phyloP scores from a whole-genome alignment of 2,113 vertebrate genomes.

The Oxyura jamaicensis region DNA sequence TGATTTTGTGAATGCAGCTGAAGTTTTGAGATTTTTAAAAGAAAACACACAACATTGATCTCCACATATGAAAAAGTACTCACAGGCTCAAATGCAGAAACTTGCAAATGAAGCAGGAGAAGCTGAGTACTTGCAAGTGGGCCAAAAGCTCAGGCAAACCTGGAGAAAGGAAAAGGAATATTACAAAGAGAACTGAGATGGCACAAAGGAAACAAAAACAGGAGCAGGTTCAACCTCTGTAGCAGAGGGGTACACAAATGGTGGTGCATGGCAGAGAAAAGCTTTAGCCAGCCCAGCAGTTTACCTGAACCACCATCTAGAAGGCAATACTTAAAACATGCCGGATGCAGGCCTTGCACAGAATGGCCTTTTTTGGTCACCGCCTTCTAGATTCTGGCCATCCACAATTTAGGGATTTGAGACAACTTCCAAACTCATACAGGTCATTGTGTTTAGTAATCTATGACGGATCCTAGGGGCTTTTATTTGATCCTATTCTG shows the following conservation, averaged over 20 bases:
- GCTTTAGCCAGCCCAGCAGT: background rate
- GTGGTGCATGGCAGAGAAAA: background rate
- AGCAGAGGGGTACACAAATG: background rate
- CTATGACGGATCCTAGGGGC: background rate
- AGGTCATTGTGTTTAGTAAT: background rate
- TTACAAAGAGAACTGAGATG: background rate
- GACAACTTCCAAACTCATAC: background rate
- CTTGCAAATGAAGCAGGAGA: background rate
- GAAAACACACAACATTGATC: background rate
- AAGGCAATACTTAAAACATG: background rate
- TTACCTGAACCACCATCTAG: background rate
- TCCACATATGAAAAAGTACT: background rate
- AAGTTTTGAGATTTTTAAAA: background rate
- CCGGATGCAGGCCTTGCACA: accelerated
- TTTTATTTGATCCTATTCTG: background rate
- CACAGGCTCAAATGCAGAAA: background rate
- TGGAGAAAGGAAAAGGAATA: background rate
- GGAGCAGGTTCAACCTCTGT: background rate
- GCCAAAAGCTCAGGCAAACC: background rate
- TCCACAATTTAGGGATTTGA: background rate
- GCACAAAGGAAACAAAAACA: background rate
- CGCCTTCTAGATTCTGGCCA: background rate
- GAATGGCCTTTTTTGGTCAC: background rate
- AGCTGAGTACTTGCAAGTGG: background rate
- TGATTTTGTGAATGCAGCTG: background rate